Conservation (phyloP, 2,113 vertebrate genomes). For the Bos taurus region ARS-UCD2.0 NC_037337.1:83745501-83746000, state of each 20-base stretch:
- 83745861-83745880: neutral
- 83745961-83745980: neutral
- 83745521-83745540: neutral
- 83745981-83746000: neutral
- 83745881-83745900: neutral
- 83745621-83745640: neutral
- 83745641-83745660: neutral
- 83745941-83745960: neutral
- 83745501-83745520: neutral
- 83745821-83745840: neutral
- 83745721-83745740: neutral
- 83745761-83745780: neutral
- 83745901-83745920: neutral
- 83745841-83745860: neutral
- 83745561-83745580: neutral
- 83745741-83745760: neutral
- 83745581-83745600: neutral
- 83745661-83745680: neutral
- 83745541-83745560: neutral
- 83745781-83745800: neutral
- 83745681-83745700: neutral
- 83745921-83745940: neutral
- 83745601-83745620: neutral
- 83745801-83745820: neutral
- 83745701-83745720: neutral